Evolutionary conservation across 2,888 invertebrate genomes (phyloP).

Genomic region (Nymphalis c-album): DNA sequence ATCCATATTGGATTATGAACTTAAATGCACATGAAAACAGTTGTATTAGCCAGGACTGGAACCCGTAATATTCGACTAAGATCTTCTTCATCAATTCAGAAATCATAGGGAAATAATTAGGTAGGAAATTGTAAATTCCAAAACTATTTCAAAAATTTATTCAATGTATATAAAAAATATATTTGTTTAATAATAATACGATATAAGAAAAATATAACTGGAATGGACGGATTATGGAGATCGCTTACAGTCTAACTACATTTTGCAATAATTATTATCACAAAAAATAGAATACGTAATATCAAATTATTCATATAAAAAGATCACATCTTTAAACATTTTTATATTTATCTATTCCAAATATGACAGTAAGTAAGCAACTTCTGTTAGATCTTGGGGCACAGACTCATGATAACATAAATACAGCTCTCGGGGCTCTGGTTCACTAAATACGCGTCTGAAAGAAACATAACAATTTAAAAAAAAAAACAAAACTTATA

Average conservation of each 20-base stretch:
- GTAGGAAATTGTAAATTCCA: too few relatives aligned
- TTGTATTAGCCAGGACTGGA: too few relatives aligned
- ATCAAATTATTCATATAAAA: background rate
- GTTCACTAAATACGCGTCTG: constrained; percentile 88
- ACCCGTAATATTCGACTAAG: too few relatives aligned
- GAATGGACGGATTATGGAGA: constrained; percentile 3
- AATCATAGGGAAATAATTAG: too few relatives aligned
- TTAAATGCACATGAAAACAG: too few relatives aligned
- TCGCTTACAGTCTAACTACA: too few relatives aligned
- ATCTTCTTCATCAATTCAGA: too few relatives aligned
- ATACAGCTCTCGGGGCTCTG: constrained; percentile 90
- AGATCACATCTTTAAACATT: background rate
- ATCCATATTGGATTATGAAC: too few relatives aligned
- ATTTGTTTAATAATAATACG: background rate
- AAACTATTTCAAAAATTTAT: background rate
- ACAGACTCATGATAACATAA: constrained; percentile 92
- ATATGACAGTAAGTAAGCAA: constrained; percentile 89
- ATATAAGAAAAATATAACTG: background rate
- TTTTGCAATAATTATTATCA: too few relatives aligned
- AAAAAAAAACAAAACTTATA: too few relatives aligned
- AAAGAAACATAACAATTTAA: constrained; percentile 45
- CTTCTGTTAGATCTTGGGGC: constrained; percentile 93
- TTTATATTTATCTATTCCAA: constrained; percentile 55
- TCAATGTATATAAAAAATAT: background rate
- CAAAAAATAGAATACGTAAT: too few relatives aligned